Base-by-base conservation (phyloP, 2,113 vertebrate genomes). In the Xyrauchen texanus region DNA sequence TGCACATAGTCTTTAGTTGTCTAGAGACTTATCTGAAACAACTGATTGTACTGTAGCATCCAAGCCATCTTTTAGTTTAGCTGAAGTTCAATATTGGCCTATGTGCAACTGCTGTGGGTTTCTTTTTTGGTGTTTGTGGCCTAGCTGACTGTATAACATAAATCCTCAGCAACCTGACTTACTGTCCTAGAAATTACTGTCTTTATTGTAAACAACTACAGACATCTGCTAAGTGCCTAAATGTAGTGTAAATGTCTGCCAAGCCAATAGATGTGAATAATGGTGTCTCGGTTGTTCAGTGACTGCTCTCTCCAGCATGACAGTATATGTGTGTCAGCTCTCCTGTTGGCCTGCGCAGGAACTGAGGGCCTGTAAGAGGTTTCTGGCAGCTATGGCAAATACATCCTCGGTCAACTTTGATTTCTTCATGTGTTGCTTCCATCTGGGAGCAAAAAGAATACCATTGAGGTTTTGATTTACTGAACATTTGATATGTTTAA, bases 261-360 rank as follows among this genome's bases (percentile, higher is more conserved):
- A 34, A 34, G 21, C 21, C 21, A 34, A 34, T 34, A 34, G 21
- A 34, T 34, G 21, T 34, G 21, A 34, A 34, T 34, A 34, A 34
- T 34, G 3, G 21, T 34, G 66, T 34, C 15, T 68, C 49, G 58
- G n/a, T 46, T 60, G 55, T 66, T 66, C 51, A 77, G 11, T 9
- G 13, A 16, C n/a, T 15, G 16, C 62, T 21, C 44, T 52, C 69
- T n/a, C 53, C 58, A 34, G 9, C 11, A 21, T n/a, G 45, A 68
- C 90, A 92, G 82, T 76, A 77, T 8, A 67, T 81, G 83, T 92
- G 92, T 76, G 85, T 77, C 46, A 90, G 80, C n/a, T 91, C 87
- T 9, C 90, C 89, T 1, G 45, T 52, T 4, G 77, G 76, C 64
- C 66, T 87, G 73, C 76, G 69, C 61, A 79, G 76, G 79, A 92